Conservation (phyloP, 2,797 vertebrate species). For the Anas bahamensis region DNA sequence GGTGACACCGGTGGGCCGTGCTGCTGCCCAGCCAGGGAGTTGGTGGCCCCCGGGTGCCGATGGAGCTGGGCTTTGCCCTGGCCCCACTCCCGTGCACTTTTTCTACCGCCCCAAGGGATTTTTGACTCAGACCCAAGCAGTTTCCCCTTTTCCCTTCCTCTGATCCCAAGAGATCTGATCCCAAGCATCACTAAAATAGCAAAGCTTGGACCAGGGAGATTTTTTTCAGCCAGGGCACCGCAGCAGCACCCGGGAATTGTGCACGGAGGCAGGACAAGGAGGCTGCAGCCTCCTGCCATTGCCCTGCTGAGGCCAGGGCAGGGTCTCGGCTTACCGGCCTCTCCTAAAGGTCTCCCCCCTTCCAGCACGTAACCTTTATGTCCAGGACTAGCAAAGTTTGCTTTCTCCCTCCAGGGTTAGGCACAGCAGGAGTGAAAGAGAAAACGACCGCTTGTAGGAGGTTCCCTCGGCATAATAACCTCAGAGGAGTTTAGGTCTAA, state of each 20-base stretch:
- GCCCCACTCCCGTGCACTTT: no score
- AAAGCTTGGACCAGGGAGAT: not conserved
- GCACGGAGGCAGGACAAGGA: not conserved
- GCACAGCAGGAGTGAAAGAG: constrained; percentile 73
- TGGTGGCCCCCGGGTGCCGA: accelerated
- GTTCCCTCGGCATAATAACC: constrained; percentile 72
- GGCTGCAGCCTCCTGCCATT: not conserved
- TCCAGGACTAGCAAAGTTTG: constrained; percentile 73
- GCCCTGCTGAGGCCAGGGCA: not conserved
- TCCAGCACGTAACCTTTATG: constrained; percentile 48
- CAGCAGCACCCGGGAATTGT: not conserved
- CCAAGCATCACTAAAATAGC: accelerated
- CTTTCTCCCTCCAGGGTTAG: constrained; percentile 73
- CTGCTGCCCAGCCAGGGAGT: not conserved
- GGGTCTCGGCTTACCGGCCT: constrained; percentile 8
- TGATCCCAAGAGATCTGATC: not conserved
- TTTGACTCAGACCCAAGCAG: accelerated
- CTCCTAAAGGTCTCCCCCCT: constrained; percentile 18
- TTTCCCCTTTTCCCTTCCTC: not conserved
- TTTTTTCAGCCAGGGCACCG: accelerated
- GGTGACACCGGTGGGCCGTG: not conserved
- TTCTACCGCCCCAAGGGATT: accelerated
- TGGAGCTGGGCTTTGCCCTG: not conserved
- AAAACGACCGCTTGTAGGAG: constrained; percentile 71
- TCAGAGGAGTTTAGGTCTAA: constrained; percentile 73